Conservation (phyloP, 2,797 vertebrate species). For the Dendrocincla fuliginosa region DNA sequence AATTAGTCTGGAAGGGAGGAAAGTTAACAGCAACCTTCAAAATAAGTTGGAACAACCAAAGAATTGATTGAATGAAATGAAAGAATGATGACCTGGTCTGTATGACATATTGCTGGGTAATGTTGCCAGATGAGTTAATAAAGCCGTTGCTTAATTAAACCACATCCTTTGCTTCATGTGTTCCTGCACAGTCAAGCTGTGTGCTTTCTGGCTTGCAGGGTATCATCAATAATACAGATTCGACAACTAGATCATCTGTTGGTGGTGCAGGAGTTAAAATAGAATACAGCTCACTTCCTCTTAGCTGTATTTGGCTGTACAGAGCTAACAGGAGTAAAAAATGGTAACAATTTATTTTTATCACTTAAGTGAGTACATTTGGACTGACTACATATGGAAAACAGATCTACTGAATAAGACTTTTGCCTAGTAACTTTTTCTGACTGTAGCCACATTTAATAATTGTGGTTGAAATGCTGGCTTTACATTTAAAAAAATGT, state of each 20-base stretch:
- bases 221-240: conserved; percentile 28
- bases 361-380: conserved; percentile 46
- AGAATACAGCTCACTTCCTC: conserved; percentile 47
- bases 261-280: conserved; percentile 55
- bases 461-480: conserved; percentile 62
- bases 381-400: conserved; percentile 42
- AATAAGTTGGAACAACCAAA: neutral
- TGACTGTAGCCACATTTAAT: conserved; percentile 64
- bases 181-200: conserved; percentile 55
- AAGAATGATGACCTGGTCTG: conserved; percentile 12
- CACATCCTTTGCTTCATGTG: conserved; percentile 58
- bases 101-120: conserved; percentile 20
- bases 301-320: neutral
- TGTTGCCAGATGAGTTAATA: conserved; percentile 60
- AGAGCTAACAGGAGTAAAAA: conserved; percentile 59
- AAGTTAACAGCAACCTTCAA: neutral
- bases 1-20: neutral
- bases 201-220: conserved; percentile 23
- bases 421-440: conserved; percentile 63
- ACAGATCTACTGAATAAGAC: conserved; percentile 37
- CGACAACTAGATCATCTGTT: conserved; percentile 34
- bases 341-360: conserved; percentile 61
- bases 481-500: conserved; percentile 69
- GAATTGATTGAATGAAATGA: no score
- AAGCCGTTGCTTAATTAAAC: conserved; percentile 43